Evolutionary conservation across 2,113 vertebrate genomes (phyloP).

Genomic region (Nycticorax nycticorax): DNA sequence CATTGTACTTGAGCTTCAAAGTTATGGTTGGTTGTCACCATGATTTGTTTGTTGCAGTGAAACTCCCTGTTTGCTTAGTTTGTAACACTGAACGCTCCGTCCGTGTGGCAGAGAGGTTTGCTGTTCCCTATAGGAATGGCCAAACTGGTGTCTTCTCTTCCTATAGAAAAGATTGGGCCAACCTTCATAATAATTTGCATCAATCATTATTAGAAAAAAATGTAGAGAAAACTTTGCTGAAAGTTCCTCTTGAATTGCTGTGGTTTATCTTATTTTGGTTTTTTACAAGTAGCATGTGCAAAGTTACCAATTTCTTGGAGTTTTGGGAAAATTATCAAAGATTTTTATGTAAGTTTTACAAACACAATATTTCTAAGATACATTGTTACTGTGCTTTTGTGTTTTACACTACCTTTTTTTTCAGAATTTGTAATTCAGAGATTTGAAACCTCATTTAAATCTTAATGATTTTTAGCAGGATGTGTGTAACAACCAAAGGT

Average conservation of each 20-base stretch:
- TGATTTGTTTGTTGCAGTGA: neutral
- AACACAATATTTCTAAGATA: neutral
- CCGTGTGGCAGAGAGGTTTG: neutral
- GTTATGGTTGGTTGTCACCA: rapidly evolving
- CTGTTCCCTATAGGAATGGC: neutral
- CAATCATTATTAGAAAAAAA: neutral
- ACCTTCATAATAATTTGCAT: neutral
- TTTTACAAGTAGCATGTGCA: neutral
- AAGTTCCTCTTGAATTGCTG: neutral
- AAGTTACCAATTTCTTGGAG: neutral
- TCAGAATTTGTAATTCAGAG: neutral
- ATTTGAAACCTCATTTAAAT: constrained; percentile 13
- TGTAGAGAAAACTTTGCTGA: neutral
- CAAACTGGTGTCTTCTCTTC: neutral
- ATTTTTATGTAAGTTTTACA: neutral
- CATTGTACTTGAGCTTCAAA: neutral
- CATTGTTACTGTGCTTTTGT: neutral
- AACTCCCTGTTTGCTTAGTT: neutral
- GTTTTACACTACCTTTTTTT: neutral
- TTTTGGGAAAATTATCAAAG: neutral
- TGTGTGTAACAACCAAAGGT: constrained; percentile 9
- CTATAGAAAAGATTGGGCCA: neutral
- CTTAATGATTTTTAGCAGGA: constrained; percentile 24
- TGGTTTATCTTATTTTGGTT: neutral
- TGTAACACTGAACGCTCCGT: rapidly evolving